Evolutionary conservation across 2,797 vertebrate genomes (phyloP), one percentile per base, ranked within the genome.

Genomic region (Thaleichthys pacificus): DNA sequence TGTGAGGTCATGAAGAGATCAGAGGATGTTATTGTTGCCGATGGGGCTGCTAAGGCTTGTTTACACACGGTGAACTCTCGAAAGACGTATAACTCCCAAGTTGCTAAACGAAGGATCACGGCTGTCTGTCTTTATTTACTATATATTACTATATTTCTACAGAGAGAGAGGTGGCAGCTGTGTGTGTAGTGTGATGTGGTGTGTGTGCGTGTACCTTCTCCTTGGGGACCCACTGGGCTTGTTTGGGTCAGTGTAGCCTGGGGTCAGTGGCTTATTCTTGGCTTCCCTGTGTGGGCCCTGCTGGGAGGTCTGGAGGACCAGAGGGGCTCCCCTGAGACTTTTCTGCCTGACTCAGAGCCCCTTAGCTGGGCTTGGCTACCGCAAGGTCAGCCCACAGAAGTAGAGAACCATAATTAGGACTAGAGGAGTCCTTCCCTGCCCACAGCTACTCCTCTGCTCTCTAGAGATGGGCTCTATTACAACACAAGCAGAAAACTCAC

Each of bases 331-430:
- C 70, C 51, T 80, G 63, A 74, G 62, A 76, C 83, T 75, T 32
- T 63, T 78, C 72, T 15, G 54, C 51, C 51, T 56, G 51, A 56
- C 28, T 56, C 11, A 30, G 42, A 73, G 74, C 77, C 65, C 69
- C 61, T 8, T 19, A 5, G 30, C 77, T 81, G 73, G 79, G 80
- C 79, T 63, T 7, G 3, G 70, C 77, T 28, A 32, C 15, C 47
- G 19, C 65, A 51, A 7, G 19, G 24, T 30, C 17, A 56, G 74
- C 71, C 78, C 72, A 66, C 70, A 81, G 68, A 87, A 62, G 75
- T 81, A 80, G 81, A 84, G 87, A 87, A 73, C 81, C 80, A 86
- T 89, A 89, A 90, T 90, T 88, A 87, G 85, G 82, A 83, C 74
- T 70, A 42, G 73, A 57, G 77, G 21, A 21, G 28, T 24, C 21